Evolutionary conservation across 1,140 invertebrate genomes (phyloP), one percentile per base, ranked within the genome.

Genomic region (Drosophila tani): DNA sequence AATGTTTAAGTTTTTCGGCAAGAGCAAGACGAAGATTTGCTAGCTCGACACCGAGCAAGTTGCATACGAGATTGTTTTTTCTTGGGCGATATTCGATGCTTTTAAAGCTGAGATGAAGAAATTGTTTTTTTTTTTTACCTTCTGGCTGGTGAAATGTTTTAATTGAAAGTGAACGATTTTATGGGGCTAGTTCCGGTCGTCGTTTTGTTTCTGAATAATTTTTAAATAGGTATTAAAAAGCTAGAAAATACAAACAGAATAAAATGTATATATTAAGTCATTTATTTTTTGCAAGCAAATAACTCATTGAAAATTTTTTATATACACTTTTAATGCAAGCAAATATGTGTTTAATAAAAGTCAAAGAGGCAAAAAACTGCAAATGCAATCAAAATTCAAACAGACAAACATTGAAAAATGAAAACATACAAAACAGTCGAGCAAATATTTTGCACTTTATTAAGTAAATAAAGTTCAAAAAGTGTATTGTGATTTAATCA

Each of bases 1-100:
- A 73, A 74, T 88, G 83, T 69, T 86, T 38, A 78, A 86, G 79
- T 82, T 85, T 85, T 78, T 32, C 32, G 46, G 49, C 43, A 46
- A 45, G 41, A 84, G 46, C 45, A 57, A 50, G 24, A 64, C 35
- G 38, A 29, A 49, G 19, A 64, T 41, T 47, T 32, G 62, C 21
- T 9, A 3, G 40, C 29, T 21, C 50, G 49, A 32, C 38, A 47
- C 38, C 38, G 51, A 59, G 62, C 53, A 45, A 49, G 47, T 49
- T 57, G 50, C 47, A 62, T 59, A 66, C 67, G 40, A 75, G 81
- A 78, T 11, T 53, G n/a, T 27, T 65, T 57, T 32, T 32, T 35
- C 56, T 58, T 57, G 19, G 63, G 15, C 17, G 24, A 24, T 43
- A 38, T 56, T 35, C 14, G 12, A 21, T n/a, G 43, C 40, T n/a